phyloP scores from a whole-genome alignment of 2,888 invertebrate species.

The Notodonta ziczac region DNA sequence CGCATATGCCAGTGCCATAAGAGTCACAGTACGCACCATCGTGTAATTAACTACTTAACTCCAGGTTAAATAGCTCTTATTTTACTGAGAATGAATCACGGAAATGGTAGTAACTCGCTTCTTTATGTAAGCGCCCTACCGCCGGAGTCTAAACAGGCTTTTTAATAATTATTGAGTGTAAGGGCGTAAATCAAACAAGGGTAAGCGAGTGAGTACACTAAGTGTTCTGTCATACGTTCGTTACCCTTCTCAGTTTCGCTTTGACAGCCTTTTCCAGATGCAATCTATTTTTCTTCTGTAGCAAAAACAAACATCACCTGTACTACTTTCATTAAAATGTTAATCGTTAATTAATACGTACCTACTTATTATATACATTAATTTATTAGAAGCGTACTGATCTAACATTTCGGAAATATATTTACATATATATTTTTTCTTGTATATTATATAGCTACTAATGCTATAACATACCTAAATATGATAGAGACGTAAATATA shows the following conservation, averaged over 20 bases:
- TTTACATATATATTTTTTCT: too few species aligned
- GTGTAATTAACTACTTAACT: too few species aligned
- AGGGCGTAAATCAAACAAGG: conserved; percentile 75
- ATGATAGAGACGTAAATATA: too few species aligned
- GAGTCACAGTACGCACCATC: too few species aligned
- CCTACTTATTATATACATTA: conserved; percentile 4
- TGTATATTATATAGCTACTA: too few species aligned
- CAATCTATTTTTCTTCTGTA: conserved; percentile 85
- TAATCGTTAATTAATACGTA: conserved; percentile 31
- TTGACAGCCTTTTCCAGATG: conserved; percentile 82
- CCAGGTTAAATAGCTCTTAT: too few species aligned
- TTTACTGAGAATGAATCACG: too few species aligned
- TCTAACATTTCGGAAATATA: too few species aligned
- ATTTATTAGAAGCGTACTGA: background rate
- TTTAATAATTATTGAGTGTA: conserved; percentile 46
- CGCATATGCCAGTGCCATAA: too few species aligned
- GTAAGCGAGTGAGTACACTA: conserved; percentile 79
- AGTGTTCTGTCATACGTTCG: conserved; percentile 61
- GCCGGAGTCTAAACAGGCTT: background rate
- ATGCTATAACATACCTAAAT: too few species aligned
- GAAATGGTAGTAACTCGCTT: background rate
- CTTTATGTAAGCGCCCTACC: background rate
- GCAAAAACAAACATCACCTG: conserved; percentile 77
- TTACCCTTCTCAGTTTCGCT: conserved; percentile 83
- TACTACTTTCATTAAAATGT: conserved; percentile 46